A percentile compares a stretch with the other conserved stretches of the same genome.
Evolutionary conservation across 2,797 vertebrate genomes (phyloP).

Genomic region (Holocentrus rufus): DNA sequence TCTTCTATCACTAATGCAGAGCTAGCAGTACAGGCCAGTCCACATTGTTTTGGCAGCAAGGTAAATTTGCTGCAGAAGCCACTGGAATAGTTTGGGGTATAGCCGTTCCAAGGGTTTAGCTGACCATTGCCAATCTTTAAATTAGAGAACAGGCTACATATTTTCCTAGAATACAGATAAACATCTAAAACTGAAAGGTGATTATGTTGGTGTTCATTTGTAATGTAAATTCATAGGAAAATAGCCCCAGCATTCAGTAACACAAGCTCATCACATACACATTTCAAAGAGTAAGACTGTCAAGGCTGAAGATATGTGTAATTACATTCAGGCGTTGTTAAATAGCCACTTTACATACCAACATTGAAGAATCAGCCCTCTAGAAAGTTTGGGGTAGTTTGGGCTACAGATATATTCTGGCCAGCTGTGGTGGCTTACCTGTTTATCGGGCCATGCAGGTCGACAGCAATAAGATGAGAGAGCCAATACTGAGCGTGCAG

Average conservation of each 20-base stretch:
- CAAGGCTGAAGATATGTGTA: neutral
- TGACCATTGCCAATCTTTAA: conserved; percentile 28
- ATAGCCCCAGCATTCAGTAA: neutral
- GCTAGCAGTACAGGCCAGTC: conserved; percentile 70
- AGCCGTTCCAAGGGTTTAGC: conserved; percentile 33
- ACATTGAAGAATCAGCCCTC: neutral
- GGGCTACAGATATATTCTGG: neutral
- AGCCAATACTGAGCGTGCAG: conserved; percentile 21
- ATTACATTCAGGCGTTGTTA: neutral
- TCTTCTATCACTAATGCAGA: conserved; percentile 77
- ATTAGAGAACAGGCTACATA: neutral
- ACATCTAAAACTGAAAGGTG: neutral
- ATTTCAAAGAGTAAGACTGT: neutral
- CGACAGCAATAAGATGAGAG: conserved; percentile 8
- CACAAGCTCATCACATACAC: neutral
- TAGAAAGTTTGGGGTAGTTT: neutral
- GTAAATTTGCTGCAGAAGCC: conserved; percentile 72
- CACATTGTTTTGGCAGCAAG: conserved; percentile 72
- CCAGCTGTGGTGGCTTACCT: conserved; percentile 65
- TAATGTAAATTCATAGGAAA: neutral
- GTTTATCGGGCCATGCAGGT: conserved; percentile 23
- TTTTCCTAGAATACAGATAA: neutral
- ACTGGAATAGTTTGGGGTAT: conserved; percentile 63
- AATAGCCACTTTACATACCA: neutral
- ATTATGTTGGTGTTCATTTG: neutral